Evolutionary conservation across 2,113 vertebrate species (phyloP), one percentile per base, ranked within the genome.

Genomic region (Sciurus niger): DNA sequence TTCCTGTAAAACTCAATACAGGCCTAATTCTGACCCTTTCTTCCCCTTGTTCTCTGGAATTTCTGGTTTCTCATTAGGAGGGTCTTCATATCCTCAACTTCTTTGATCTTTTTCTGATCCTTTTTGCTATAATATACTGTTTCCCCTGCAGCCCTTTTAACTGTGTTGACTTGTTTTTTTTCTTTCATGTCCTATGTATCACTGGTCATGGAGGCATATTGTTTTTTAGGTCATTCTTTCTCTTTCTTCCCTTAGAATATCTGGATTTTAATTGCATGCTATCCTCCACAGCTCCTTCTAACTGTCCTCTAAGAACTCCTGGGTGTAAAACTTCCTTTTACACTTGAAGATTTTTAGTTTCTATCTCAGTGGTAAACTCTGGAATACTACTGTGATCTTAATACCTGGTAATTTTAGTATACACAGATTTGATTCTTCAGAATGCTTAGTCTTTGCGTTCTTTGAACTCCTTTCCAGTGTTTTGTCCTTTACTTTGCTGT

Each of bases 241-340:
- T 94, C 74, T 24, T 51, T 16, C 43, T 10, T 68, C 18, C 32
- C 55, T n/a, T 20, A 79, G 83, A 82, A 53, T 51, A 32, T 85
- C 30, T 20, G 72, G 34, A 65, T 93, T 82, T 93, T 90, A 96
- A 94, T 80, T 72, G 80, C 24, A 63, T 34, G 6, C 46, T 20
- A 40, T n/a, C 37, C 51, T 9, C 51, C 18, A 32, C 46, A 86
- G n/a, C 24, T 48, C 32, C 25, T 91, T 73, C 65, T 25, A 70
- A 18, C 28, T 94, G 10, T 79, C 48, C 37, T 87, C 32, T 79
- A 80, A 60, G 72, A 80, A 63, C 34, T 24, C 34, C 60, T 22
- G 28, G 8, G 6, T 48, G 46, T 48, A 48, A 48, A 48, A 48
- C 46, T 37, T 20, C 17, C 18, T 84, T 92, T 8, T 43, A 85